A percentile compares a stretch with the other conserved stretches of the same genome.
Conservation (phyloP, 2,113 vertebrate genomes). For the Bettongia penicillata region DNA sequence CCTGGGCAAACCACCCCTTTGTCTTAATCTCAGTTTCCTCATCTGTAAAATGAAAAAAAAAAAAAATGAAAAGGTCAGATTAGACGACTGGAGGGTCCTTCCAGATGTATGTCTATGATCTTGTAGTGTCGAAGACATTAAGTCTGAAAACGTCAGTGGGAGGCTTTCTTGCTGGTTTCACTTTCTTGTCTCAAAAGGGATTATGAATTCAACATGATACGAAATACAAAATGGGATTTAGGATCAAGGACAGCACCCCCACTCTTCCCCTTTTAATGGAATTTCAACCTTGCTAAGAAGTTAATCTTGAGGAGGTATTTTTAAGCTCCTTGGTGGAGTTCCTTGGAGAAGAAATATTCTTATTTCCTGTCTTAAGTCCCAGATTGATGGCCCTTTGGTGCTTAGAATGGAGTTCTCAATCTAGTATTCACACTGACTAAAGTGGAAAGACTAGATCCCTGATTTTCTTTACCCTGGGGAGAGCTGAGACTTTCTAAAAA, state of each 20-base stretch:
- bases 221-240: not conserved
- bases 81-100: not conserved
- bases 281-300: not conserved
- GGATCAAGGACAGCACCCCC: not conserved
- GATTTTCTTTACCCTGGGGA: not conserved
- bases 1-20: not conserved
- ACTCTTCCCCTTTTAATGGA: conserved; percentile 1
- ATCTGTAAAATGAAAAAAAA: not conserved
- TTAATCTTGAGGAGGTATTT: not conserved
- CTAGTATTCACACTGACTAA: not conserved
- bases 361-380: not conserved
- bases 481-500: conserved; percentile 1
- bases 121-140: not conserved
- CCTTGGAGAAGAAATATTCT: conserved; percentile 6
- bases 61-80: not conserved
- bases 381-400: conserved; percentile 25
- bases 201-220: conserved; percentile 34
- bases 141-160: not conserved
- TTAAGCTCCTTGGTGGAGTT: not conserved
- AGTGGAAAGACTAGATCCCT: not conserved
- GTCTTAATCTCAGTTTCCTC: not conserved
- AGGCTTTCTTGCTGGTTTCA: not conserved
- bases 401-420: not conserved
- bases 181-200: conserved; percentile 34
- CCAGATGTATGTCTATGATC: not conserved